These are phyloP conservation scores for Lucifuga dentata DNA, from an alignment of 2,113 vertebrate genomes.

Conservation along the genomic window DNA sequence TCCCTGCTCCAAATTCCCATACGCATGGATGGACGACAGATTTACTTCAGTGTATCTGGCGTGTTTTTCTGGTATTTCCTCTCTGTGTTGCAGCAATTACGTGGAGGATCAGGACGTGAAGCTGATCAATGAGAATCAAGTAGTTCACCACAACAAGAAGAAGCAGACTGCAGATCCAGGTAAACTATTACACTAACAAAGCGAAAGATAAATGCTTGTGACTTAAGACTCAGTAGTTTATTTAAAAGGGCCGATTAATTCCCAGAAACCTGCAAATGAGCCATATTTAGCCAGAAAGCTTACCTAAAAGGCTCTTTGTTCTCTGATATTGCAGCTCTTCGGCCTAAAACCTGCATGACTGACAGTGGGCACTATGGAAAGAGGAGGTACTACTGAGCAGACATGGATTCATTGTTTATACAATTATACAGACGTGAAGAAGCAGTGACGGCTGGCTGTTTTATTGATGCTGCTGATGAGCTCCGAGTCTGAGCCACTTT, in stretches of 20 bases:
- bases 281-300: no score
- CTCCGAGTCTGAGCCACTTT: no score
- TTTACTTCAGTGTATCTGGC: not conserved
- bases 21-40: not conserved
- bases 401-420: not conserved
- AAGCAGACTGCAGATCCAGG: slow-evolving; percentile 90
- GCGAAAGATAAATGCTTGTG: no score
- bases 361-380: slow-evolving; percentile 83
- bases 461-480: no score
- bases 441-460: not conserved
- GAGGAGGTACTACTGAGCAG: slow-evolving; percentile 79
- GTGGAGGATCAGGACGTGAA: slow-evolving; percentile 95
- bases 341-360: slow-evolving; percentile 95
- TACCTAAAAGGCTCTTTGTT: slow-evolving; percentile 23
- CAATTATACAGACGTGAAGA: not conserved
- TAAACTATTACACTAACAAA: no score
- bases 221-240: no score
- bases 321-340: slow-evolving; percentile 84
- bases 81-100: slow-evolving; percentile 82
- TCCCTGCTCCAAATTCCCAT: not conserved
- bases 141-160: slow-evolving; percentile 88
- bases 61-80: slow-evolving; percentile 23
- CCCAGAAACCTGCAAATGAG: no score
- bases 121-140: slow-evolving; percentile 95
- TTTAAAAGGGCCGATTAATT: no score